phyloP scores from a whole-genome alignment of 2,113 vertebrate species.

The Chunga burmeisteri region DNA sequence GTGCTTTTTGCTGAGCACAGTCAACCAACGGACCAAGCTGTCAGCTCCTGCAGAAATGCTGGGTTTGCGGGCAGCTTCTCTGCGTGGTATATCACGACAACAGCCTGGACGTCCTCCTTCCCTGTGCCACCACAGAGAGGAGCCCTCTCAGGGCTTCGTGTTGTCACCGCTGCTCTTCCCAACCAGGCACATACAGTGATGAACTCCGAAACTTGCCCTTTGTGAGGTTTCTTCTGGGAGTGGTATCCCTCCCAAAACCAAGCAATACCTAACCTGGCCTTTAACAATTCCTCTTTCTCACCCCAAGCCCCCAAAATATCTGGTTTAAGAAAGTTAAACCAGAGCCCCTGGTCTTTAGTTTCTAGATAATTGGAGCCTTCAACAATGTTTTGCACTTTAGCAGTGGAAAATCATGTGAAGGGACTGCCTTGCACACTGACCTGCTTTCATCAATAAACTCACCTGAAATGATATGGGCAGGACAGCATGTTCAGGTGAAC shows the following conservation, averaged over 20 bases:
- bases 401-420: background rate
- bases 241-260: background rate
- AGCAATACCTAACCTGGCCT: background rate
- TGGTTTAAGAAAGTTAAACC: background rate
- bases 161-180: background rate
- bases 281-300: background rate
- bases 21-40: background rate
- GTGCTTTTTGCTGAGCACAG: background rate
- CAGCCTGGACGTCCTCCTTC: background rate
- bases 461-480: background rate
- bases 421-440: background rate
- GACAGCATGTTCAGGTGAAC: constrained; percentile 20
- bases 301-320: background rate
- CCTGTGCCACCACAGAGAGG: background rate
- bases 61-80: background rate
- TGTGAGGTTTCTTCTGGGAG: background rate
- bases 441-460: background rate
- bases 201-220: background rate
- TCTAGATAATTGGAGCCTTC: background rate
- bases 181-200: background rate
- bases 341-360: background rate
- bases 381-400: background rate
- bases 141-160: background rate
- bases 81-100: accelerated
- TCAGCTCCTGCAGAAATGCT: background rate